Base-by-base conservation (phyloP, 2,797 vertebrate species). In the Crocidura indochinensis region DNA sequence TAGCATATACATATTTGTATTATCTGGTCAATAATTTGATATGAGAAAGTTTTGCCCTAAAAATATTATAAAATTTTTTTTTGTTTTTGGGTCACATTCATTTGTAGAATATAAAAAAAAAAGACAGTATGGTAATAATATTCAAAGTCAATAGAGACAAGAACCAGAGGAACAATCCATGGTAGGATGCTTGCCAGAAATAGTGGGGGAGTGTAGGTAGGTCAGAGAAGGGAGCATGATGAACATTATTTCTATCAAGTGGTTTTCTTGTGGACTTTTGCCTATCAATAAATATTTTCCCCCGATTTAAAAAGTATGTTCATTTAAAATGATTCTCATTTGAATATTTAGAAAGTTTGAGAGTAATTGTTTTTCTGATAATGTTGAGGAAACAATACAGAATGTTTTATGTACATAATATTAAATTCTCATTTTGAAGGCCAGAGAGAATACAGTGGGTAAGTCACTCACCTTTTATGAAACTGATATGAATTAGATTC, bases 331-430 rank as follows among this genome's bases (percentile, higher is more conserved):
- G 56, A 15, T 92, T 91, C 44, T 90, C 4, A 22, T 38, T 86
- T 69, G 22, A 78, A 27, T 87, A 79, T 78, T 83, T 92, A 44
- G 38, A 62, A 92, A 71, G 9, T 75, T 90, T 92, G 67, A 81
- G 6, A 65, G 47, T 22, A 80, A 91, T 53, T 81, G 6, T 75
- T 38, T 5, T 38, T 38, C 88, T 62, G 81, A 38, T 68, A 72
- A 88, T 68, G 15, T 27, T 88, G 20, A 87, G n/a, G 10, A 91
- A 91, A 49, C 56, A 88, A 31, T 6, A 24, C 8, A 84, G 73
- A 82, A 85, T 1, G 53, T 75, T 77, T 89, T 84, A 19, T 69
- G 27, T 67, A 71, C 17, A 62, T 38, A 69, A 75, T 62, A 71
- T 17, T 81, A 60, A 81, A 62, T 74, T 91, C 60, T 79, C 68